These are phyloP conservation scores for Gerris lacustris DNA, from an alignment of 2,888 invertebrate species.

Conservation along the genomic window DNA sequence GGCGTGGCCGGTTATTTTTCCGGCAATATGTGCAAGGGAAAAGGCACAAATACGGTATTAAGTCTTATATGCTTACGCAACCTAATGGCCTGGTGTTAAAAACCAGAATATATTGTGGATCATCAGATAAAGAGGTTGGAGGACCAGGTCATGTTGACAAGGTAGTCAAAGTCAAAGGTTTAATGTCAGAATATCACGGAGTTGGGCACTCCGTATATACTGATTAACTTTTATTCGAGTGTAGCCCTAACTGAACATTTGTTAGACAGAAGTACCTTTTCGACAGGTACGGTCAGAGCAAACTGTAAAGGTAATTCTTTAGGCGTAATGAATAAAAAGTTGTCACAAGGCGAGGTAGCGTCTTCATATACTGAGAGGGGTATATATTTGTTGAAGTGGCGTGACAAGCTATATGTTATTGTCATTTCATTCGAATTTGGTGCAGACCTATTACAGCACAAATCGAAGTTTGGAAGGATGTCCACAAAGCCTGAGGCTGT, in stretches of 20 bases:
- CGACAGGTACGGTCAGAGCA: slow-evolving; percentile 34
- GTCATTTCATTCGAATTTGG: neutral
- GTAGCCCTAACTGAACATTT: slow-evolving; percentile 32
- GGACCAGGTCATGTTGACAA: slow-evolving; percentile 21
- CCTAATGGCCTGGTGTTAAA: too few relatives aligned
- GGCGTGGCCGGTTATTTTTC: neutral
- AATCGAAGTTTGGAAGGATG: neutral
- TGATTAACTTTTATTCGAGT: slow-evolving; percentile 34
- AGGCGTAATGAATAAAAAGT: slow-evolving; percentile 27
- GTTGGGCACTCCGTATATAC: slow-evolving; percentile 33
- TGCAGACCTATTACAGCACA: neutral
- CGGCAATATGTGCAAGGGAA: neutral
- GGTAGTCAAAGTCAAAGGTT: slow-evolving; percentile 32
- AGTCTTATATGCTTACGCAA: slow-evolving; percentile 24
- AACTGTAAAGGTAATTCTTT: slow-evolving; percentile 27
- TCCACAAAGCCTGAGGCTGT: neutral
- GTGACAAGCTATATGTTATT: neutral
- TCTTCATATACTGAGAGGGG: neutral
- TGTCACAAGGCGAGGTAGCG: slow-evolving; percentile 9
- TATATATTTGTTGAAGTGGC: neutral
- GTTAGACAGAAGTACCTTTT: slow-evolving; percentile 29
- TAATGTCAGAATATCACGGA: slow-evolving; percentile 32
- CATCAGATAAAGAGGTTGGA: slow-evolving; percentile 12
- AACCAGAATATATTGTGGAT: slow-evolving; percentile 32
- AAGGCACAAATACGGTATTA: neutral